A percentile compares a stretch with the other conserved stretches of the same genome.
Evolutionary conservation across 2,113 vertebrate species (phyloP).

Genomic region (Coryphaenoides rupestris): DNA sequence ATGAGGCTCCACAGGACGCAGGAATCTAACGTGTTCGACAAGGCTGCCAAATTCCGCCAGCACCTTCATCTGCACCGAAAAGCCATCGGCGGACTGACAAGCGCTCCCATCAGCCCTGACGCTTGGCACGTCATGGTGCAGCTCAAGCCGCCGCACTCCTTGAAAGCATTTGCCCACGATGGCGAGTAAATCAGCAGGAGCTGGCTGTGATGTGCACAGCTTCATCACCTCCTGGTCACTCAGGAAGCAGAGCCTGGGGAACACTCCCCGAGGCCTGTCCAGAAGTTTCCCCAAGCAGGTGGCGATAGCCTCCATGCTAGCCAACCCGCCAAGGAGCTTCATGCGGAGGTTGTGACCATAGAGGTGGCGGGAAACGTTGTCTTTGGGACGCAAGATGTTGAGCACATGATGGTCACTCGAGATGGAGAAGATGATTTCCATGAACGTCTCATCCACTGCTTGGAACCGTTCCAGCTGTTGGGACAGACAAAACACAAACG

Average conservation of each 20-base stretch:
- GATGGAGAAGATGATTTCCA: slow-evolving; percentile 65
- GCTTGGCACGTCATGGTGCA: slow-evolving; percentile 23
- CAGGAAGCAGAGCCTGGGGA: slow-evolving; percentile 81
- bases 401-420: slow-evolving; percentile 66
- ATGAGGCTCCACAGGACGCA: slow-evolving; percentile 52
- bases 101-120: background rate
- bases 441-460: slow-evolving; percentile 69
- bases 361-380: slow-evolving; percentile 38
- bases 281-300: slow-evolving; percentile 60
- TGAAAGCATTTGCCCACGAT: slow-evolving; percentile 75
- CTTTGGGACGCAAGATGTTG: slow-evolving; percentile 56
- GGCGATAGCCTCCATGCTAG: slow-evolving; percentile 72
- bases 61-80: slow-evolving; percentile 39
- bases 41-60: slow-evolving; percentile 62
- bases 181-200: slow-evolving; percentile 53
- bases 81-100: slow-evolving; percentile 14
- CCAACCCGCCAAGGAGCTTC: slow-evolving; percentile 60
- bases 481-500: background rate
- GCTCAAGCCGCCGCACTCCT: slow-evolving; percentile 61
- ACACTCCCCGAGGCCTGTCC: slow-evolving; percentile 59
- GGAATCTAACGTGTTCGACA: slow-evolving; percentile 71
- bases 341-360: slow-evolving; percentile 55
- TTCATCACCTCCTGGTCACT: slow-evolving; percentile 75
- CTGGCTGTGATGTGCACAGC: slow-evolving; percentile 62
- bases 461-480: slow-evolving; percentile 70